Evolutionary conservation across 2,113 vertebrate genomes (phyloP), one percentile per base, ranked within the genome.

Genomic region (Pseudopipra pipra): DNA sequence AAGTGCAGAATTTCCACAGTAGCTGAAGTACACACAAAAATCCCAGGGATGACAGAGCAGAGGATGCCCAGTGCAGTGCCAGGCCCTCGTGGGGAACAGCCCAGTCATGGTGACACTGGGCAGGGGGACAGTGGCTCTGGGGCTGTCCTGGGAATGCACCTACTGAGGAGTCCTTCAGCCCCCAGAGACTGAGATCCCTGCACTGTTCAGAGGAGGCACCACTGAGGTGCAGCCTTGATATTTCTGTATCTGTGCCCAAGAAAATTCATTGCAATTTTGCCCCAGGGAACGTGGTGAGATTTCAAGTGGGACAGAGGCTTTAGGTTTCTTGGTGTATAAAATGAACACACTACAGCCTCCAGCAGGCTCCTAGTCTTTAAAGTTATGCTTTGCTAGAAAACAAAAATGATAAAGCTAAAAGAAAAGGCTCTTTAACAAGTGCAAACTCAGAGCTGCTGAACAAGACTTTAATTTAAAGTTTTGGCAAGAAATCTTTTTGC

Each of bases 11-110:
- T 49, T 39, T 55, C 71, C 59, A 14, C 2, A 37, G 46, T 9
- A 52, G 12, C 39, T 58, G 37, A 52, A 46, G 21, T 11, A 11
- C 8, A 16, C 5, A n/a, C 9, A 22, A 8, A 30, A 66, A 28
- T 46, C 27, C 8, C 0, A 6, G 0, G 3, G 14, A 14, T 9
- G 14, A 6, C 14, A 79, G 61, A 21, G 46, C 54, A 67, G 39
- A 35, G 46, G 28, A 10, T 62, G 47, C n/a, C 37, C 54, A 35
- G 1, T 27, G 20, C 78, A 61, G 66, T 13, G 43, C 12, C 9
- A 49, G 46, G 11, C 46, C n/a, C n/a, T 27, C 12, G 9, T 21
- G 66, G 46, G 24, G 70, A 59, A 12, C 46, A 67, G 1, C n/a
- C 24, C 47, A 24, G 12, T 11, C 37, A 8, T 12, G 52, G 11